phyloP scores from a whole-genome alignment of 2,113 vertebrate species.

The Tragelaphus imberbis region DNA sequence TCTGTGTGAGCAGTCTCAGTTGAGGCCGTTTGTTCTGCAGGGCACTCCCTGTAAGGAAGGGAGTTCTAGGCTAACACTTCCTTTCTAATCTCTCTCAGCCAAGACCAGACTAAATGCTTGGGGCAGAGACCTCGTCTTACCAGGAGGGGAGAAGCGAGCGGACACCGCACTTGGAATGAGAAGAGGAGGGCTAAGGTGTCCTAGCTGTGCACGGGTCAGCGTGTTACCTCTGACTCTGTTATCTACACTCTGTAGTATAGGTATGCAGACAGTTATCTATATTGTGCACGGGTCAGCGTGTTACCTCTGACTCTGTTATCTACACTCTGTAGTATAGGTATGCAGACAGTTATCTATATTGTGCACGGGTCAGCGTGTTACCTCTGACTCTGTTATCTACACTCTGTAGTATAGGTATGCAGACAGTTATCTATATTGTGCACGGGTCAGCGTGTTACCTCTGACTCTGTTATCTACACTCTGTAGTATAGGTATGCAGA shows the following conservation, averaged over 20 bases:
- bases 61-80: background rate
- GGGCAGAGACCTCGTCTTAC: background rate
- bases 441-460: background rate
- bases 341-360: no score
- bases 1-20: background rate
- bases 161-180: background rate
- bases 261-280: accelerated
- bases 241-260: background rate
- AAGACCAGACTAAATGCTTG: background rate
- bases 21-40: accelerated
- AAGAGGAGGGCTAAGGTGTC: background rate
- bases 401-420: no score
- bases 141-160: background rate
- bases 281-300: background rate
- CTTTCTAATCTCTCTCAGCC: background rate
- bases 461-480: background rate
- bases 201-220: background rate
- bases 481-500: no score
- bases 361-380: background rate
- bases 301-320: background rate
- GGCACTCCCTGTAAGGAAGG: background rate
- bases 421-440: no score
- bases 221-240: background rate
- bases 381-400: background rate
- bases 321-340: no score